Evolutionary conservation across 2,113 vertebrate genomes (phyloP).

Genomic region (Geothlypis trichas): DNA sequence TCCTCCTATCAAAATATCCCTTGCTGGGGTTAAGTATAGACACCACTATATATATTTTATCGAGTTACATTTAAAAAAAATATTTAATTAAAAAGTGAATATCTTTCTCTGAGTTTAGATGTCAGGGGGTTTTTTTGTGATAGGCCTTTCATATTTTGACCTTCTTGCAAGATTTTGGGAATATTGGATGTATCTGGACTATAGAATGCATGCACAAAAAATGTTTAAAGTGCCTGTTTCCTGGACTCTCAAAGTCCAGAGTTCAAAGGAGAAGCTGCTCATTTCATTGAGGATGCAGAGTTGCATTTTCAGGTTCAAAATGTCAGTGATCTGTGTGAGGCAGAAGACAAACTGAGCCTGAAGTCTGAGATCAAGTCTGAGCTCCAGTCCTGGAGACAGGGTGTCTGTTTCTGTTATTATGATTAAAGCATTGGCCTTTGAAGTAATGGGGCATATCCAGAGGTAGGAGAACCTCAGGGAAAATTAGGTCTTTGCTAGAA

Average conservation of each 20-base stretch:
- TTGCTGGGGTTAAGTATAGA: slow-evolving; percentile 27
- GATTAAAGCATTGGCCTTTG: not conserved
- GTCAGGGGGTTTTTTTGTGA: not conserved
- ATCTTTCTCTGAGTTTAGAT: not conserved
- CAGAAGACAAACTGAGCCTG: not conserved
- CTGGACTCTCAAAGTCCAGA: not conserved
- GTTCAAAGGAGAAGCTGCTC: not conserved
- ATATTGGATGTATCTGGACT: not conserved
- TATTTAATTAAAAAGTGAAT: not conserved
- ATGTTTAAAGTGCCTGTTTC: not conserved
- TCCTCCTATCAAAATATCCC: slow-evolving; percentile 46
- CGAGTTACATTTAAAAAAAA: not conserved
- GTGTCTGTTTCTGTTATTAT: not conserved
- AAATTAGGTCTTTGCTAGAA: not conserved
- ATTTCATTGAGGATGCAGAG: not conserved
- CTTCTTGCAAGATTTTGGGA: not conserved
- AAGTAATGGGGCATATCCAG: not conserved
- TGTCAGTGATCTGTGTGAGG: not conserved
- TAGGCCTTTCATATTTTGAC: not conserved
- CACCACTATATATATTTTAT: not conserved
- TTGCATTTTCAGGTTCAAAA: not conserved
- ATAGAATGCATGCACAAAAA: not conserved
- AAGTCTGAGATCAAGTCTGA: not conserved
- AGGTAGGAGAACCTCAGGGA: not conserved
- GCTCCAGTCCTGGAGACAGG: not conserved